These are phyloP conservation scores for Nycticorax nycticorax DNA, from an alignment of 2,113 vertebrate species.

Conservation along the genomic window DNA sequence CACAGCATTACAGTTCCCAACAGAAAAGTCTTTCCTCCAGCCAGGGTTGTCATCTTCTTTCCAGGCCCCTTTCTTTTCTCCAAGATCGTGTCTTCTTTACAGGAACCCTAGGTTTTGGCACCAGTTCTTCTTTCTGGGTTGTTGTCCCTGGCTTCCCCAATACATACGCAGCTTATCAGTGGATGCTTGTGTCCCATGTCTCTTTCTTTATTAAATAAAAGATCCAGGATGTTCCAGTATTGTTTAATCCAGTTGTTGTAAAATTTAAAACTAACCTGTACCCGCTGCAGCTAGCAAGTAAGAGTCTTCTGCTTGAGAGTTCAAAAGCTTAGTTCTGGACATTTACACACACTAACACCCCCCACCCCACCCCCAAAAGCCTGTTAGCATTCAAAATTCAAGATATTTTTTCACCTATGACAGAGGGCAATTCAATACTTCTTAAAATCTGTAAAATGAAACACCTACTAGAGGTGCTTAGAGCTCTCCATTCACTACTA, in stretches of 20 bases:
- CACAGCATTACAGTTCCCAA: neutral
- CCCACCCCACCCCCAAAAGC: neutral
- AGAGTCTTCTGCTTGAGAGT: neutral
- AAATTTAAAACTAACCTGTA: neutral
- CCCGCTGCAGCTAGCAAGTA: neutral
- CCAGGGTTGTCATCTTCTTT: neutral
- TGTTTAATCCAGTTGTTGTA: neutral
- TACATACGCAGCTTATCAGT: fast-evolving
- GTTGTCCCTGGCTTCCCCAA: neutral
- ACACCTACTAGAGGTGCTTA: neutral
- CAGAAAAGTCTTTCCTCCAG: neutral
- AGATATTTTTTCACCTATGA: neutral
- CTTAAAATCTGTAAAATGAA: neutral
- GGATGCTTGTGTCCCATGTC: neutral
- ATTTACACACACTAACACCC: neutral
- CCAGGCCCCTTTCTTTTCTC: neutral
- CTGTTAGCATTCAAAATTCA: neutral
- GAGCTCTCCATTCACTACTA: neutral
- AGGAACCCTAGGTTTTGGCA: neutral
- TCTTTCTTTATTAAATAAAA: neutral
- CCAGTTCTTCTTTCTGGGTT: neutral
- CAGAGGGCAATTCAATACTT: neutral
- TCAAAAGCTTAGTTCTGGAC: neutral
- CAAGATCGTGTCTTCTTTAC: neutral
- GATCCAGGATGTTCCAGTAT: neutral